Base-by-base conservation (phyloP, 2,888 invertebrate species). In the Plebejus anna region DNA sequence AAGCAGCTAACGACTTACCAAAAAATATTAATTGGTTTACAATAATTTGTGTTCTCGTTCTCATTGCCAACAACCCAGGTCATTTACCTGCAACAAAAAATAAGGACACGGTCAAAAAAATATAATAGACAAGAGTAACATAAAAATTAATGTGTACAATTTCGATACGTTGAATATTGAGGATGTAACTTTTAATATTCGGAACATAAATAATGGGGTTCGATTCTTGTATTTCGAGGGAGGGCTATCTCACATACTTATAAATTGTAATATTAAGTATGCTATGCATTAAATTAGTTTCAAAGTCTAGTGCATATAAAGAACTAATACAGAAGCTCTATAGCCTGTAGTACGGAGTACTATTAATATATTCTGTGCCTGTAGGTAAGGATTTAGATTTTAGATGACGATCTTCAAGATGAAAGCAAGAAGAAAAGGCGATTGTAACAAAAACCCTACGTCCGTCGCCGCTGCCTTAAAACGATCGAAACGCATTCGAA, bases 31-130 rank as follows among this genome's bases (percentile, higher is more conserved):
- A 66, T 36, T 66, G 32, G 32, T 66, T 32, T 32, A 66, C 51
- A 73, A 73, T 73, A 28, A 73, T 51, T 51, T 73, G 70, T 70
- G 75, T 76, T 79, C 78, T 72, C 76, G 78, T 57, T 59, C 77
- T 76, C 76, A 80, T 77, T 78, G 82, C 80, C 84, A 83, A 86
- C 82, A 85, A 84, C 82, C 79, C 81, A 80, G 87, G 83, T 89
- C 89, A 87, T 83, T 89, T 90, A 90, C 90, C 90, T 89, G 88
- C 76, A 89, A 89, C 85, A 87, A 87, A 87, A 87, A 84, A 81
- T 78, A 77, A 80, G 36, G 80, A 81, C 79, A 83, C 80, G 81
- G 80, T 86, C 80, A 86, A 83, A 86, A 84, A 83, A 84, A 83
- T 83, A 81, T 80, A 83, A 81, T 84, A 81, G 77, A 76, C 77